phyloP scores from a whole-genome alignment of 2,888 invertebrate genomes.

The Chelonus formosanus region DNA sequence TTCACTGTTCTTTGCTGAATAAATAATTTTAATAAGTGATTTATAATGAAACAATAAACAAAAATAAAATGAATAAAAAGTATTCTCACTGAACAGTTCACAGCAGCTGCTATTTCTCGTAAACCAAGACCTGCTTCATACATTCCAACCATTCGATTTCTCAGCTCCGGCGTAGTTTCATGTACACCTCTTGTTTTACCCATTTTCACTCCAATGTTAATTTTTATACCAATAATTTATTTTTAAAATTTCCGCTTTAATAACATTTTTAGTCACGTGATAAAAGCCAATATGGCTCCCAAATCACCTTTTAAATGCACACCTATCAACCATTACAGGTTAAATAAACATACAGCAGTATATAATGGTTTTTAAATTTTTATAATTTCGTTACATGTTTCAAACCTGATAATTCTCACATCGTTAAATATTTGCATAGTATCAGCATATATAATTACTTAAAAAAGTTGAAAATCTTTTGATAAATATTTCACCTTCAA shows the following conservation, averaged over 20 bases:
- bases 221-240: background rate
- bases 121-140: constrained; percentile 62
- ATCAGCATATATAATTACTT: no score
- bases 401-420: no score
- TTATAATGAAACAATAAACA: background rate
- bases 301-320: constrained; percentile 33
- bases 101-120: constrained; percentile 59
- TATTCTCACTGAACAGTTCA: constrained; percentile 59
- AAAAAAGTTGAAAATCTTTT: no score
- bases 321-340: constrained; percentile 15
- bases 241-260: constrained; percentile 44
- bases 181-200: constrained; percentile 63
- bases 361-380: no score
- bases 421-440: no score
- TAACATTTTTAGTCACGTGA: constrained; percentile 48
- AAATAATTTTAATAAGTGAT: constrained; percentile 19
- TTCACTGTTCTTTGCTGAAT: constrained; percentile 62
- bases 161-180: constrained; percentile 61
- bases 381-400: no score
- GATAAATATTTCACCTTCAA: no score
- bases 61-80: constrained; percentile 1
- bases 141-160: constrained; percentile 64
- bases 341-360: constrained; percentile 29
- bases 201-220: constrained; percentile 47
- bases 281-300: constrained; percentile 46